Conservation (phyloP, 1,140 invertebrate species). For the Drosophila arawakana region DNA sequence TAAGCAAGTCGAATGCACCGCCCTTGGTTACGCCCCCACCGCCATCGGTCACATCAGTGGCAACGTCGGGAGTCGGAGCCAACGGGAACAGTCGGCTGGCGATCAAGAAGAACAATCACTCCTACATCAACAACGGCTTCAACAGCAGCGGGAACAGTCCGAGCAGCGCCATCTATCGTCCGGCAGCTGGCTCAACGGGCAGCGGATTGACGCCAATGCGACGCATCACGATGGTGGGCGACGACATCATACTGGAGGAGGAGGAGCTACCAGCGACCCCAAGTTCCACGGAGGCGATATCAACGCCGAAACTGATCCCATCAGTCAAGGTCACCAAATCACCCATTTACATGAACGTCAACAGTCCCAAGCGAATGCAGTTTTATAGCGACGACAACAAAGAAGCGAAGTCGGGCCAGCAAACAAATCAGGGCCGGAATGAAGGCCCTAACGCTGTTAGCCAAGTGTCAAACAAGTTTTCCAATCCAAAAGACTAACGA, state of each 20-base stretch:
- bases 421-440: background rate
- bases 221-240: constrained; percentile 77
- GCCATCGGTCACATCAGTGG: constrained; percentile 48
- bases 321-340: constrained; percentile 33
- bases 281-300: constrained; percentile 39
- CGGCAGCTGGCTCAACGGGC: constrained; percentile 53
- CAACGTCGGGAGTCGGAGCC: constrained; percentile 22
- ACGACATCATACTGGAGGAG: constrained; percentile 83
- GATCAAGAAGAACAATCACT: constrained; percentile 78
- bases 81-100: constrained; percentile 38
- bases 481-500: constrained; percentile 80
- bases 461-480: constrained; percentile 70
- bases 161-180: constrained; percentile 58
- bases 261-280: constrained; percentile 64
- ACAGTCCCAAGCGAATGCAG: constrained; percentile 76
- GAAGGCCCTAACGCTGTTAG: constrained; percentile 16
- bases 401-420: constrained; percentile 33
- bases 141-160: constrained; percentile 54
- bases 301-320: constrained; percentile 15
- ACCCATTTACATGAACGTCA: constrained; percentile 75
- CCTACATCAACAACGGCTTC: constrained; percentile 75
- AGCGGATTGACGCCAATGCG: constrained; percentile 43
- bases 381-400: constrained; percentile 50
- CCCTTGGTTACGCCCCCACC: constrained; percentile 29
- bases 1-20: constrained; percentile 62